Evolutionary conservation across 2,113 vertebrate genomes (phyloP), one percentile per base, ranked within the genome.

Genomic region (Puffinus mauretanicus): DNA sequence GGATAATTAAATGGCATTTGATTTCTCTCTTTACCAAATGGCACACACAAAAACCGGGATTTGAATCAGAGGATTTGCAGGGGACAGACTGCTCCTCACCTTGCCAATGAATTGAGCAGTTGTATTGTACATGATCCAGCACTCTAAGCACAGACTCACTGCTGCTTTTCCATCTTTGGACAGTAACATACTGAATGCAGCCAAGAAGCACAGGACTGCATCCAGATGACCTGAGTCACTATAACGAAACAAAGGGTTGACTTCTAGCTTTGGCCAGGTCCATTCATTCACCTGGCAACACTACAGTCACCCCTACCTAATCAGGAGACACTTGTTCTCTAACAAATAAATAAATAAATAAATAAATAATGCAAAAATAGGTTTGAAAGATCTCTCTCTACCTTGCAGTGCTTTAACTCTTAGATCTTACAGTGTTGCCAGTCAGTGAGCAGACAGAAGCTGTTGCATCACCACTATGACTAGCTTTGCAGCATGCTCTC

Each of bases 1-100:
- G 57, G 47, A 85, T 85, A 94, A 96, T 94, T 92, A 92, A 88
- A 94, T 21, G 27, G 36, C 10, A 11, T 64, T 93, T 88, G 32
- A 79, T 55, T 94, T 85, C 57, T 71, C 34, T 47, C 70, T 81
- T 92, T 87, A 91, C 32, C 20, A 91, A 94, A 82, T 85, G 90
- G 61, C 78, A 87, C 70, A 55, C 22, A 67, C 12, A 76, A 64
- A 57, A 79, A 65, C 38, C 52, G 85, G 73, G 57, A 93, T 55
- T 51, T 75, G 52, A 90, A n/a, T 72, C 85, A 92, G 51, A 62
- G 77, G 14, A 88, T 85, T 90, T 90, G 20, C 73, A 90, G 78
- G 65, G 52, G 47, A 93, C 82, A 90, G 88, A 60, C 65, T 79
- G 73, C 70, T 91, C 66, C 47, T 85, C 57, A 82, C 90, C 88